Conservation (phyloP, 2,113 vertebrate genomes). For the Carassius carassius region DNA sequence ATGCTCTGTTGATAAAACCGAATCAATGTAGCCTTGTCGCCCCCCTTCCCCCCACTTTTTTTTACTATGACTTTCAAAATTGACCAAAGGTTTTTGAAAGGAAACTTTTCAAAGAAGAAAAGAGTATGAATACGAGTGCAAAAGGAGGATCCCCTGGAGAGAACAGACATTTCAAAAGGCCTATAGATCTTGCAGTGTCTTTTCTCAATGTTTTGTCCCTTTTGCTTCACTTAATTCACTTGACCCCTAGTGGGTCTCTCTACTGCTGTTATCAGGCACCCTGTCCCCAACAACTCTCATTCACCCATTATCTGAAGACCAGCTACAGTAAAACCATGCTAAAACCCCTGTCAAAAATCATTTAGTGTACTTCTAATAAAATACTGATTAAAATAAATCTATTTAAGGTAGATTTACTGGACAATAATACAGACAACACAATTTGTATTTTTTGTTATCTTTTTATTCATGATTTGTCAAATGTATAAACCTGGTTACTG, state of each 20-base stretch:
- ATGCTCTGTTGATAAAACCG: slow-evolving; percentile 35
- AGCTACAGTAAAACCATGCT: neutral
- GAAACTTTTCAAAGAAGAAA: slow-evolving; percentile 28
- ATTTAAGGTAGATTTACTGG: neutral
- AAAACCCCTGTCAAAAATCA: neutral
- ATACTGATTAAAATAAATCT: neutral
- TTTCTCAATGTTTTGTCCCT: slow-evolving; percentile 18
- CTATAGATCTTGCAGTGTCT: slow-evolving; percentile 15
- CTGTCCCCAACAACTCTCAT: neutral
- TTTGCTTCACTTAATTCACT: slow-evolving; percentile 6
- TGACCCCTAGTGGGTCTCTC: neutral
- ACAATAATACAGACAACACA: neutral
- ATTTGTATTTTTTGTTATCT: too few species aligned
- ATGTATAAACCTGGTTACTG: neutral
- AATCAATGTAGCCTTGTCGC: neutral
- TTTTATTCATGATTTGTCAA: too few species aligned
- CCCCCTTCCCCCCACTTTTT: neutral
- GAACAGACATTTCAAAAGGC: slow-evolving; percentile 17
- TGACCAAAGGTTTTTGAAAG: slow-evolving; percentile 30
- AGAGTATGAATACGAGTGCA: slow-evolving; percentile 14
- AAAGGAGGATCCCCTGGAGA: slow-evolving; percentile 18
- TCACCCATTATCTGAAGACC: neutral
- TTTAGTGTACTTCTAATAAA: neutral
- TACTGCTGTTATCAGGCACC: neutral
- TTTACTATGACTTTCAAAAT: slow-evolving; percentile 25